Base-by-base conservation (phyloP, 1,140 invertebrate genomes). In the Glossosoma conforme region DNA sequence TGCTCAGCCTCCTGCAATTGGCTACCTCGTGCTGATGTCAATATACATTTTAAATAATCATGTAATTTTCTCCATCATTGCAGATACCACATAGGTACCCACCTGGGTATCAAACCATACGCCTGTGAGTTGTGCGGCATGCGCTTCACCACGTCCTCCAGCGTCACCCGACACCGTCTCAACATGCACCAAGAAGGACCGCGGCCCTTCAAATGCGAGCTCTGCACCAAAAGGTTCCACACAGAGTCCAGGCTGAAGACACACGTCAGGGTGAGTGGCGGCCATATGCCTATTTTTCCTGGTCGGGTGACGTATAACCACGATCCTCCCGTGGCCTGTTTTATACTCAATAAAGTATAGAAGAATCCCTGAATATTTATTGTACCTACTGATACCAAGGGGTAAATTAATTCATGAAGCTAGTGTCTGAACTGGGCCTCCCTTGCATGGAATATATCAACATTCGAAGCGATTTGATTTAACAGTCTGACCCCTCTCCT, bases 51-150 rank as follows among this genome's bases (percentile, higher is more conserved):
- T 13, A 14, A 13, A 2, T 42, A 24, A 25, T 4, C 5, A 15
- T 13, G 15, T 24, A 42, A 6, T 22, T 42, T 17, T 24, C 40
- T 42, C 21, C 40, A 3, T 4, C 40, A n/a, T 46, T 25, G 6
- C 36, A 56, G 54, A 21, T 57, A 57, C 36, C 55, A 57, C 32
- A 24, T 57, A 9, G 55, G 55, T 18, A 57, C 55, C 0, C 55
- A 57, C 32, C 36, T 57, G 13, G 55, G 55, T n/a, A n/a, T 57
- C 28, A 57, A 57, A 24, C 55, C 55, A 14, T 57, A 50, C 36
- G 22, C 22, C 6, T 57, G 55, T 22, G 45, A 41, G 2, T 25
- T 48, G 28, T 57, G 55, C 17, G 55, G 55, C 2, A 49, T 50
- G 45, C 32, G 45, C 15, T 57, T 57, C 28, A 57, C 55, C 9